phyloP scores from a whole-genome alignment of 2,113 vertebrate species.

The Columba livia region DNA sequence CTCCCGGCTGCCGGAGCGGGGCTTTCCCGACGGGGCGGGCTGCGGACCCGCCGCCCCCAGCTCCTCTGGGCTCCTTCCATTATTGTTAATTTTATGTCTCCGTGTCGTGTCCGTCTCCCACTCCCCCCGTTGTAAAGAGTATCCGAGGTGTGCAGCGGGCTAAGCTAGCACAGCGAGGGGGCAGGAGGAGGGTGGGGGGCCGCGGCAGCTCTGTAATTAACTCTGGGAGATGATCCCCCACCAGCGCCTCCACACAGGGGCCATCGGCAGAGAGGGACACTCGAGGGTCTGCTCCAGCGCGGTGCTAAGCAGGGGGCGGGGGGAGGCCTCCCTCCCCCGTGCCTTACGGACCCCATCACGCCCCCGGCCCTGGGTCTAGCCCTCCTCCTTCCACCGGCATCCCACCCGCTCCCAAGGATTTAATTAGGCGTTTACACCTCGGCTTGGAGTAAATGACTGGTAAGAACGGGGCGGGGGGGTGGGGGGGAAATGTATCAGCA shows the following conservation, averaged over 20 bases:
- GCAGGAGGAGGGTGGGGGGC: background rate
- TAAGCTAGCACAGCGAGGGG: background rate
- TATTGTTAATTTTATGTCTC: background rate
- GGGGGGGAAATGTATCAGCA: conserved; percentile 1
- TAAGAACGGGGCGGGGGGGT: background rate
- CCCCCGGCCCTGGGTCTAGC: background rate
- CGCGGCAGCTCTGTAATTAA: background rate
- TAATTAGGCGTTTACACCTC: conserved; percentile 68
- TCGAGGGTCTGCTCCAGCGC: background rate
- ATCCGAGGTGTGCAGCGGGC: background rate
- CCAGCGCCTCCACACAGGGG: background rate
- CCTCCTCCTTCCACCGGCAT: conserved; percentile 41
- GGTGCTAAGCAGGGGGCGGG: background rate
- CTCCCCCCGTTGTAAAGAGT: background rate
- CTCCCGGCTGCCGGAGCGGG: background rate
- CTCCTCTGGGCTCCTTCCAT: background rate
- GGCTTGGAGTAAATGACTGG: conserved; percentile 60
- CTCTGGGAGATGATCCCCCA: background rate
- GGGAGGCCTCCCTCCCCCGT: background rate
- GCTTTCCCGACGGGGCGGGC: background rate
- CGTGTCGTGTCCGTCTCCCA: accelerated
- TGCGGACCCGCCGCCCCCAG: background rate
- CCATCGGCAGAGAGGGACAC: background rate
- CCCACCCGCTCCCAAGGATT: conserved; percentile 14
- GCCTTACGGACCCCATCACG: background rate